These are phyloP conservation scores for Hartigia nigra DNA, from an alignment of 2,888 invertebrate species.

Conservation along the genomic window DNA sequence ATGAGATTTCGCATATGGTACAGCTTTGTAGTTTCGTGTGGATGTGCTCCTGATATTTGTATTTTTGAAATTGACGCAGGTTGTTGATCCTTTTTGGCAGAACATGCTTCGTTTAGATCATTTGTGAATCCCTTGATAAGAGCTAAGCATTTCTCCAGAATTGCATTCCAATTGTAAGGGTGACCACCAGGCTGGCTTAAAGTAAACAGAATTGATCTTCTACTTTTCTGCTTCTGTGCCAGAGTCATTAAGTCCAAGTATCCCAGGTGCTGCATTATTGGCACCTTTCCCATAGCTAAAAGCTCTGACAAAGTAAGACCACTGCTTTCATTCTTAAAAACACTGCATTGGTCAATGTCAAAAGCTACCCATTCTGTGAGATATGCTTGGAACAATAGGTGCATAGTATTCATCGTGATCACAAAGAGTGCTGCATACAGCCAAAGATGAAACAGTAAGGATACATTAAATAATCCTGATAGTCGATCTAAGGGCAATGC, in stretches of 20 bases:
- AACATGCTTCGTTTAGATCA: constrained; percentile 70
- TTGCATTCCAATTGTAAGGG: constrained; percentile 86
- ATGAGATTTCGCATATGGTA: constrained; percentile 26
- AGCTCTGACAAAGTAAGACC: constrained; percentile 72
- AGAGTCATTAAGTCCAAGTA: constrained; percentile 79
- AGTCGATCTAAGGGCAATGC: constrained; percentile 68
- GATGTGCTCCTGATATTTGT: constrained; percentile 34
- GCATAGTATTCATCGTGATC: constrained; percentile 78
- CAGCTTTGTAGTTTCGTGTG: constrained; percentile 26
- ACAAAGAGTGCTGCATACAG: constrained; percentile 77
- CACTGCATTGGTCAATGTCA: constrained; percentile 68
- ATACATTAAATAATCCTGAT: constrained; percentile 66
- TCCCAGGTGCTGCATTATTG: constrained; percentile 80
- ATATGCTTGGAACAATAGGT: constrained; percentile 76
- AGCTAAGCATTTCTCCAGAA: constrained; percentile 74
- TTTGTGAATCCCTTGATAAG: constrained; percentile 75
- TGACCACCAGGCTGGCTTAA: constrained; percentile 87
- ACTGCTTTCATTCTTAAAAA: constrained; percentile 49
- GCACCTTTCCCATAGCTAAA: constrained; percentile 71
- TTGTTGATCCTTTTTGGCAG: constrained; percentile 33
- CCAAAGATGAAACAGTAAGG: constrained; percentile 75
- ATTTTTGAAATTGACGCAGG: constrained; percentile 26
- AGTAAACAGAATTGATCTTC: constrained; percentile 76
- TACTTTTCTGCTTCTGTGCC: constrained; percentile 71
- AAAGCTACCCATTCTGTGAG: constrained; percentile 79